Evolutionary conservation across 2,113 vertebrate genomes (phyloP).

Genomic region (Gopherus evgoodei): DNA sequence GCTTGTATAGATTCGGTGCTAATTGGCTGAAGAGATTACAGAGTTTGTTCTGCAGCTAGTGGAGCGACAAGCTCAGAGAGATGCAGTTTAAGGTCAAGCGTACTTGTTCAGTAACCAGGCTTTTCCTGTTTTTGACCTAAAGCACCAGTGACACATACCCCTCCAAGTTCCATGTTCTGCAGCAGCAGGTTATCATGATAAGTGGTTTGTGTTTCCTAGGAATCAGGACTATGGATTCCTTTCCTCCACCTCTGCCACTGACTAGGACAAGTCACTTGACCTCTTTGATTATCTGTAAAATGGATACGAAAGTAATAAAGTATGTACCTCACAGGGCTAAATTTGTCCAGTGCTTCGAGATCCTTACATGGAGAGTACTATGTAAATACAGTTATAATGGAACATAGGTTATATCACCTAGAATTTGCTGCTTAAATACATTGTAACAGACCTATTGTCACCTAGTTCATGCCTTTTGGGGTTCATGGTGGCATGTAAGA

Average conservation of each 20-base stretch:
- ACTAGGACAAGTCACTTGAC: not conserved
- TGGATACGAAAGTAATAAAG: not conserved
- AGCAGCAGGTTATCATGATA: not conserved
- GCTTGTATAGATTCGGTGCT: rapidly evolving
- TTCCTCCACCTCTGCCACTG: not conserved
- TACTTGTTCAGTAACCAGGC: not conserved
- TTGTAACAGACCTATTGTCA: not conserved
- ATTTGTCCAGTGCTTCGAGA: not conserved
- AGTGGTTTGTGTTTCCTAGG: rapidly evolving
- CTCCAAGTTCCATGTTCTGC: rapidly evolving
- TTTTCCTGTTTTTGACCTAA: not conserved
- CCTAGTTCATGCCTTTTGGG: not conserved
- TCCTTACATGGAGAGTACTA: rapidly evolving
- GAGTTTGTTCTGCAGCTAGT: not conserved
- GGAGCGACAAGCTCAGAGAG: not conserved
- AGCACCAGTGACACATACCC: not conserved
- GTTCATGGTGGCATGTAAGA: not conserved
- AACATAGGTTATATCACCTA: rapidly evolving
- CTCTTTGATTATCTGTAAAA: not conserved
- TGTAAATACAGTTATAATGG: not conserved
- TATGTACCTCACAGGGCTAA: not conserved
- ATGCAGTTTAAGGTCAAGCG: rapidly evolving
- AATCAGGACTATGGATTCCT: rapidly evolving
- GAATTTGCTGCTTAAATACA: not conserved
- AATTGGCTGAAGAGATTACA: rapidly evolving